Percentiles rank a stretch among this genome's conserved stretches.
phyloP scores from a whole-genome alignment of 2,888 invertebrate species.

The Zygogramma bicolorata region DNA sequence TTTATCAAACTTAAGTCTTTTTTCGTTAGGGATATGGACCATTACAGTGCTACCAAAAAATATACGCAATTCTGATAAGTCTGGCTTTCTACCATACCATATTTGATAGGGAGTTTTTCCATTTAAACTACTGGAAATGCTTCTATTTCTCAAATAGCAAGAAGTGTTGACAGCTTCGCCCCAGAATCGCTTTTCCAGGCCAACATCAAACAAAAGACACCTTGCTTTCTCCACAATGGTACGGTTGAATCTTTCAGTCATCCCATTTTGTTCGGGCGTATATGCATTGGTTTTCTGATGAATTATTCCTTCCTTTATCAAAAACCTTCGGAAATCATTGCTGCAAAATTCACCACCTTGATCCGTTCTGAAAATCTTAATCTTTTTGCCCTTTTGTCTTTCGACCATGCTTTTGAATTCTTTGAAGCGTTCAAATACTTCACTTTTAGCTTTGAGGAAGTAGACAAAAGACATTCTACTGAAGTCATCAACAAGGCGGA shows the following conservation, averaged over 20 bases:
- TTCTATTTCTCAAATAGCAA: conserved; percentile 45
- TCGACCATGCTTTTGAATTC: too few species aligned
- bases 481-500: too few species aligned
- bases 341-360: too few species aligned
- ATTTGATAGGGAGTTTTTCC: conserved; percentile 55
- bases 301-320: too few species aligned
- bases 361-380: too few species aligned
- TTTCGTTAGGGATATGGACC: conserved; percentile 37
- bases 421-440: too few species aligned
- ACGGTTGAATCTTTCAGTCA: conserved; percentile 45
- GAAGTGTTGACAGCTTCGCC: conserved; percentile 48
- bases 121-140: conserved; percentile 3
- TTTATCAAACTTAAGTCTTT: conserved; percentile 33
- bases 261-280: conserved; percentile 42
- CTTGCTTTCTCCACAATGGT: conserved; percentile 48
- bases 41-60: conserved; percentile 36
- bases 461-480: too few species aligned
- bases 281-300: too few species aligned
- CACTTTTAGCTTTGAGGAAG: too few species aligned
- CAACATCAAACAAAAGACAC: conserved; percentile 48
- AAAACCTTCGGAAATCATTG: too few species aligned
- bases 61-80: conserved; percentile 29
- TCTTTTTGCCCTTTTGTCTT: too few species aligned
- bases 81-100: conserved; percentile 53
- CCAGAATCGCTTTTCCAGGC: conserved; percentile 46